Evolutionary conservation across 2,113 vertebrate genomes (phyloP), one percentile per base, ranked within the genome.

Genomic region (Tenrec ecaudatus): DNA sequence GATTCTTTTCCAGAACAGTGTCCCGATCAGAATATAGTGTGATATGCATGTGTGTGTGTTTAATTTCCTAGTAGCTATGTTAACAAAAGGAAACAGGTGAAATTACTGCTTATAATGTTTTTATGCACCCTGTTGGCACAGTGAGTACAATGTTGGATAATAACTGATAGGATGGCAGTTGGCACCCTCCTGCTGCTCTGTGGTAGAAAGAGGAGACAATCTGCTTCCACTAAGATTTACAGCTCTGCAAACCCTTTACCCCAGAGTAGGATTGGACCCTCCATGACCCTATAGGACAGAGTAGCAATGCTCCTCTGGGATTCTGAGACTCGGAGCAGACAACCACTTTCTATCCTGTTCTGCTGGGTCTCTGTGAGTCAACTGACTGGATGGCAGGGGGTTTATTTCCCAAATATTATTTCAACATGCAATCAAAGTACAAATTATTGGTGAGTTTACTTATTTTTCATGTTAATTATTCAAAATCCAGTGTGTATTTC

Each of bases 71-170:
- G 3, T 60, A 84, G 23, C 19, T 22, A 60, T 16, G 47, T 78
- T 78, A 90, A 47, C 80, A 93, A 89, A 95, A 82, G 36, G n/a
- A 81, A 90, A 68, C 66, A 87, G 19, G 29, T 87, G 15, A 88
- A 78, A 23, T 86, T 33, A 58, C 80, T 91, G 27, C 31, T 68
- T 88, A 66, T 57, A 40, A n/a, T 75, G 29, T 53, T 80, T 91
- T 89, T 92, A 82, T 68, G 29, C 29, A 14, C 15, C 66, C 9
- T 66, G 22, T 25, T 27, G 31, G 62, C 22, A 8, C 25, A 68
- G 64, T 68, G 64, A 11, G 25, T 29, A 68, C 29, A 16, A 27
- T 11, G 27, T 68, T 68, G 7, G 25, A 16, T 14, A 12, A 9
- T 25, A 29, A 68, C 27, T 31, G 8, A 31, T 12, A 31, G 66